Conservation (phyloP, 2,888 invertebrate genomes). For the Dynastes hyllus region DNA sequence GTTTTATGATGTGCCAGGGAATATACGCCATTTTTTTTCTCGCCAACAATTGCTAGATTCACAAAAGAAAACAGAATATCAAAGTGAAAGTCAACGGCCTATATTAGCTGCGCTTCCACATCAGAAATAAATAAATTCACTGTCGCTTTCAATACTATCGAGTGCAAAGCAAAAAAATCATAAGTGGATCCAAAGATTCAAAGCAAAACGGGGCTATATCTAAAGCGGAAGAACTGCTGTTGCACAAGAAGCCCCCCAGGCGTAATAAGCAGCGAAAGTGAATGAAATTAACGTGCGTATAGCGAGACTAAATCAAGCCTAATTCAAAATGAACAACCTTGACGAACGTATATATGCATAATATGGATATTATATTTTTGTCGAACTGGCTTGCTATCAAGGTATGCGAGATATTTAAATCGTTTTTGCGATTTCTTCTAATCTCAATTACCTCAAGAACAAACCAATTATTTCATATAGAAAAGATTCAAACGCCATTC, state of each 20-base stretch:
- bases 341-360: neutral
- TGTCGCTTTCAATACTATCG: too few relatives aligned
- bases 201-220: neutral
- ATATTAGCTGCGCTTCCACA: too few relatives aligned
- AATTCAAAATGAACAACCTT: conserved; percentile 27
- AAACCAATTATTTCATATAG: neutral
- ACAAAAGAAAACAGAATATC: too few relatives aligned
- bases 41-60: too few relatives aligned
- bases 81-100: too few relatives aligned
- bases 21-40: too few relatives aligned
- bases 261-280: conserved; percentile 35
- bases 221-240: conserved; percentile 24
- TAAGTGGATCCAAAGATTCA: neutral
- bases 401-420: too few relatives aligned
- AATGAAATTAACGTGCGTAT: conserved; percentile 23
- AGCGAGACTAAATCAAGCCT: conserved; percentile 12
- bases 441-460: conserved; percentile 11
- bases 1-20: too few relatives aligned
- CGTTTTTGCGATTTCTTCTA: too few relatives aligned
- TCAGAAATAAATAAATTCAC: too few relatives aligned
- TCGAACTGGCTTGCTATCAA: too few relatives aligned
- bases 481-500: neutral
- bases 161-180: neutral
- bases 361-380: conserved; percentile 5
- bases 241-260: conserved; percentile 23